phyloP scores from a whole-genome alignment of 2,888 invertebrate species.

The Acronicta aceris region DNA sequence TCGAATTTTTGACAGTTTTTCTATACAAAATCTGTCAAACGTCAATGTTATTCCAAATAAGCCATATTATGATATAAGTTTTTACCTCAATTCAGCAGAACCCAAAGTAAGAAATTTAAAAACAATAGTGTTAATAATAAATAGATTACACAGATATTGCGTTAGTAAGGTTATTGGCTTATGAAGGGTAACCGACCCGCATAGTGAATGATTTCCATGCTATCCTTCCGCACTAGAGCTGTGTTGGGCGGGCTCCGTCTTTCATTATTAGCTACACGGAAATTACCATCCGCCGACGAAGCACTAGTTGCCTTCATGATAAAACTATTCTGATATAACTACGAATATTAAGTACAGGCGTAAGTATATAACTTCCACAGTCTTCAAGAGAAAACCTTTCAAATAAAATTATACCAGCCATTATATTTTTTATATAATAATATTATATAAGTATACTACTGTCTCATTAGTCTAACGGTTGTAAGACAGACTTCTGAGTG shows the following conservation, averaged over 20 bases:
- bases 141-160: slow-evolving; percentile 1
- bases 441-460: too few relatives aligned
- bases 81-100: too few relatives aligned
- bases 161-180: slow-evolving; percentile 27
- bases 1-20: too few relatives aligned
- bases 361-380: neutral
- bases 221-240: slow-evolving; percentile 53
- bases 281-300: slow-evolving; percentile 68
- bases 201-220: slow-evolving; percentile 49
- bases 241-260: slow-evolving; percentile 61
- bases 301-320: slow-evolving; percentile 45
- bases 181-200: slow-evolving; percentile 38
- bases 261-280: slow-evolving; percentile 65
- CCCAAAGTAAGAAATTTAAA: too few relatives aligned
- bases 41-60: too few relatives aligned
- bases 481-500: too few relatives aligned
- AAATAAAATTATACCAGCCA: too few relatives aligned
- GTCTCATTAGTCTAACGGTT: too few relatives aligned
- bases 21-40: too few relatives aligned
- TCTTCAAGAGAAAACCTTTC: neutral
- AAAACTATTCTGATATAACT: slow-evolving; percentile 39
- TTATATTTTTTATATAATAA: too few relatives aligned
- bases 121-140: neutral
- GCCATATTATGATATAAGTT: too few relatives aligned
- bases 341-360: slow-evolving; percentile 9